Percentiles rank a stretch among this genome's conserved stretches.
phyloP scores from a whole-genome alignment of 1,140 invertebrate species.

The Diplogasteroides magnus region DNA sequence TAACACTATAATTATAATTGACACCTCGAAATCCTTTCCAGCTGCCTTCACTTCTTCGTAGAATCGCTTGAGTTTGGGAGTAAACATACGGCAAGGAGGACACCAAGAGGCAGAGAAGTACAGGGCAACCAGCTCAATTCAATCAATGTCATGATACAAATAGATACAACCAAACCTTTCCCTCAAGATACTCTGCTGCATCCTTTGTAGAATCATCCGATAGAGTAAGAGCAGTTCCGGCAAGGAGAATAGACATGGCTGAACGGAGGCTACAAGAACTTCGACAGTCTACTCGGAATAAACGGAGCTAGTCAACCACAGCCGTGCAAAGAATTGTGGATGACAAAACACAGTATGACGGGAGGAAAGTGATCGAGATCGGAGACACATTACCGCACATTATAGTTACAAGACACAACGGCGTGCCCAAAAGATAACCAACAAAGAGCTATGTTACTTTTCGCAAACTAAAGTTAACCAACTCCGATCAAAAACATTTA shows the following conservation, averaged over 20 bases:
- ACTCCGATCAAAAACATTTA: too few relatives aligned
- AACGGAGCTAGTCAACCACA: constrained; percentile 5
- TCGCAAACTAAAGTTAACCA: too few relatives aligned
- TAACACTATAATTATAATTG: too few relatives aligned
- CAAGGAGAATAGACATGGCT: too few relatives aligned
- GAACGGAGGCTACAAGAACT: constrained; percentile 45
- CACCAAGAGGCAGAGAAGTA: constrained; percentile 55
- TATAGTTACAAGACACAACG: too few relatives aligned
- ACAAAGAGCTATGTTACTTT: too few relatives aligned
- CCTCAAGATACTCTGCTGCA: constrained; percentile 42
- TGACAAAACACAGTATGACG: neutral
- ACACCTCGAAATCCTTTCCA: constrained; percentile 47
- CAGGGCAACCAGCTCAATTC: constrained; percentile 42
- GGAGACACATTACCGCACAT: too few relatives aligned
- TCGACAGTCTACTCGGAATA: constrained; percentile 37
- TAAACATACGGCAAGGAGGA: constrained; percentile 49
- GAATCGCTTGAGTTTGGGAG: constrained; percentile 49
- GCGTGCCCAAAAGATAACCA: too few relatives aligned
- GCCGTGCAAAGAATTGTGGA: neutral
- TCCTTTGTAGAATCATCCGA: constrained; percentile 37
- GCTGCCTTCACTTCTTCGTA: constrained; percentile 47
- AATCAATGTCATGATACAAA: neutral
- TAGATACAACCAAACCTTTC: constrained; percentile 26
- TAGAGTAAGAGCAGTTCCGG: constrained; percentile 40
- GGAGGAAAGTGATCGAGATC: neutral